Evolutionary conservation across 1,140 invertebrate genomes (phyloP), one percentile per base, ranked within the genome.

Genomic region (Lasioglossum albipes): DNA sequence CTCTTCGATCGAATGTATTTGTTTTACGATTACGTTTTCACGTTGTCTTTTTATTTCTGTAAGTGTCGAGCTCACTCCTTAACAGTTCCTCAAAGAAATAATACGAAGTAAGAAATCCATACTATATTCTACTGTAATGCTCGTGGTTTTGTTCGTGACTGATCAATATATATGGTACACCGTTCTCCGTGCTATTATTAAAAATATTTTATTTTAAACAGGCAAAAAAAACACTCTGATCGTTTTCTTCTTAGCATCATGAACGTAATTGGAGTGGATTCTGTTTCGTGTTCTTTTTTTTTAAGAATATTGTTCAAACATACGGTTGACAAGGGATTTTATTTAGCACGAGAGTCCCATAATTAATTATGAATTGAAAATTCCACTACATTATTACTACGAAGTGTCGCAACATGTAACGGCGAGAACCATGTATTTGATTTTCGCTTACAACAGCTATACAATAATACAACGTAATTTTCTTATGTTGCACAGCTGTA

Each of bases 31-130:
- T 87, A 76, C 65, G 42, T 84, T 84, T 54, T 83, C 70, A 72
- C 73, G 65, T 88, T 82, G 81, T 77, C 73, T 84, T 86, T 54
- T 85, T 82, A 88, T 83, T 84, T 86, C 74, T 89, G 75, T 87
- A 84, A 84, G 75, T 86, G 87, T 77, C 82, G 84, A 83, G 84
- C 84, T 90, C 83, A 88, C 87, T 87, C 85, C 79, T 90, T 84
- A 80, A 89, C 88, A 91, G 89, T 90, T 91, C 88, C 89, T 91
- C 79, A 85, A 88, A 82, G 76, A 90, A 90, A 87, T 89, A 89
- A 54, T 87, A 89, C 75, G 87, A 89, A 84, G 73, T 89, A 75
- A 88, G 82, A 85, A 78, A 86, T 87, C 77, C 64, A 84, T 83
- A 88, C 18, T 76, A 67, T 81, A 81, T 81, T 79, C 75, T 84